Base-by-base conservation (phyloP, 2,888 invertebrate species). In the Diarsia rubi region DNA sequence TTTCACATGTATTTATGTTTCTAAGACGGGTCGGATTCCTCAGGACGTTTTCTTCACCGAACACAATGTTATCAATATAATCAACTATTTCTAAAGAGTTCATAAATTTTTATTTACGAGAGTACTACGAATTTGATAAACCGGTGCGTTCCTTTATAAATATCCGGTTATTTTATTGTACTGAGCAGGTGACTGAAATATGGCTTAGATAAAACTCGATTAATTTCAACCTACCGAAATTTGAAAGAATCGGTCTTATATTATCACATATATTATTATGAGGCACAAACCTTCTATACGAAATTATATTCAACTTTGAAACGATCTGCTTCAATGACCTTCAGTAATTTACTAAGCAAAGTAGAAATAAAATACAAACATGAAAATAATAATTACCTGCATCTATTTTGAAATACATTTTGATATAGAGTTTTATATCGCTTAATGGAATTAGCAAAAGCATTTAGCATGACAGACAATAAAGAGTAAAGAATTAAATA, bases 201-300 rank as follows among this genome's bases (percentile, higher is more conserved):
- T 62, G 62, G 12, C 27, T 73, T 59, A 27, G 31, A 80, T 75
- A 59, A 64, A 24, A 80, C n/a, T 14, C 9, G 52, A 78, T 69
- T 78, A n/a, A 49, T 31, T 44, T 54, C 54, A 62, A 49, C 16
- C 45, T 37, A n/a, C 14, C 27, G 3, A 27, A 45, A 31, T n/a
- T 2, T 54, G 31, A 47, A 44, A 75, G 4, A 16, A 59, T 70
- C 16, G 31, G 11, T 54, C n/a, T 3, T 16, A 37, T n/a, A 16
- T 5, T 31, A 59, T 21, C 9, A 42, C 24, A 45, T 24, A 57
- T 45, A 54, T 44, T 47, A 24, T 69, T 16, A 3, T n/a, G 16
- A 21, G 14, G 14, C 14, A 42, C 5, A 14, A 52, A 52, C n/a
- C 4, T 52, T 52, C 52, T 52, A 52, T 12, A 52, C 3, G 12